phyloP scores from a whole-genome alignment of 2,113 vertebrate species.

The Excalfactoria chinensis region DNA sequence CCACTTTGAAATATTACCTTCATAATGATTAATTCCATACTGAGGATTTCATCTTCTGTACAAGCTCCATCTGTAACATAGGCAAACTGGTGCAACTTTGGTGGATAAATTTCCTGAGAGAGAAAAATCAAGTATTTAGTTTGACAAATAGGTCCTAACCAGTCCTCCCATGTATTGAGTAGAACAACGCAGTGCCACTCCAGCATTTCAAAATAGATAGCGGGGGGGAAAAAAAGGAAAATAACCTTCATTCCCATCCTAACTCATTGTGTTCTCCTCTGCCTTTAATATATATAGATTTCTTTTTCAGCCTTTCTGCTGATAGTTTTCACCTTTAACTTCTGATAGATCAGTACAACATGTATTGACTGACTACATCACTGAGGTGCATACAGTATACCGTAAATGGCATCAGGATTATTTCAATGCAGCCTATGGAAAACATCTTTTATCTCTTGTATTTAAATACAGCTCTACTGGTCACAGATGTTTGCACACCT shows the following conservation, averaged over 20 bases:
- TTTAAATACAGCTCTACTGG: background rate
- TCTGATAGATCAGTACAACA: background rate
- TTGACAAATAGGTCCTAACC: background rate
- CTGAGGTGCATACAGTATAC: background rate
- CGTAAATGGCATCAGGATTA: background rate
- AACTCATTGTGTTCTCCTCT: background rate
- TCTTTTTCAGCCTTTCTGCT: background rate
- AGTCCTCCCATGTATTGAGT: background rate
- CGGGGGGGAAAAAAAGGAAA: background rate
- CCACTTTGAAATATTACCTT: conserved; percentile 81
- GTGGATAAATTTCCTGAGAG: conserved; percentile 95
- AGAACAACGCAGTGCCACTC: background rate
- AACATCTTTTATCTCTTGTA: background rate
- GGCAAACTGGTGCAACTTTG: conserved; percentile 95
- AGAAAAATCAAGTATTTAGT: background rate
- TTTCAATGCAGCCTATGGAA: background rate
- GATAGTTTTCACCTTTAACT: background rate
- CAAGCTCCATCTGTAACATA: conserved; percentile 97
- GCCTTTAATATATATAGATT: background rate
- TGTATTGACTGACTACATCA: background rate
- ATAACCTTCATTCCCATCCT: background rate
- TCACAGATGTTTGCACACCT: background rate
- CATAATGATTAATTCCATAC: conserved; percentile 95
- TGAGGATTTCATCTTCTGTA: conserved; percentile 93
- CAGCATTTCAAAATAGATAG: background rate